A percentile compares a stretch with the other conserved stretches of the same genome.
These are phyloP conservation scores for Linyphia triangularis DNA, from an alignment of 2,888 invertebrate species.

Conservation along the genomic window DNA sequence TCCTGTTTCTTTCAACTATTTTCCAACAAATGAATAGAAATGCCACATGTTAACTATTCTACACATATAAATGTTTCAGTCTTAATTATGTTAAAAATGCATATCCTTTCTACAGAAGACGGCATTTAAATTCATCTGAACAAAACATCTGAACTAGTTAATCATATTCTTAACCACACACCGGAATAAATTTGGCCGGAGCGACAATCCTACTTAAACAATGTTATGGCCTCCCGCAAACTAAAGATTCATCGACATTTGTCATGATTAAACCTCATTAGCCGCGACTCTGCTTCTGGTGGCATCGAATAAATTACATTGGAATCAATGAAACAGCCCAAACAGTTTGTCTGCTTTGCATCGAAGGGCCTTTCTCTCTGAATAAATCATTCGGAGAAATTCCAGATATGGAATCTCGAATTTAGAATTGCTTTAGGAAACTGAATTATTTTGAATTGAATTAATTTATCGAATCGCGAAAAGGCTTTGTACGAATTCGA, in stretches of 20 bases:
- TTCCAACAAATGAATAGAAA: no score
- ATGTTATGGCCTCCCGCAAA: background rate
- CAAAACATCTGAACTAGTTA: background rate
- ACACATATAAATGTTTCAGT: no score
- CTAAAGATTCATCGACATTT: conserved; percentile 35
- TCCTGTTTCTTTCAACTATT: no score
- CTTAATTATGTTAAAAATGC: background rate
- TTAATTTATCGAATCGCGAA: conserved; percentile 34
- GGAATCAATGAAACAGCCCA: conserved; percentile 48
- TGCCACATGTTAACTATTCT: no score
- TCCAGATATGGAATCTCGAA: conserved; percentile 31
- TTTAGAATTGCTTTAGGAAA: conserved; percentile 20
- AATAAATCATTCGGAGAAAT: conserved; percentile 59
- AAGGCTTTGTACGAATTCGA: background rate
- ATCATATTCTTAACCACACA: background rate
- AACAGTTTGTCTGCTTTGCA: conserved; percentile 47
- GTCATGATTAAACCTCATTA: conserved; percentile 58
- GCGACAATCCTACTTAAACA: conserved; percentile 1
- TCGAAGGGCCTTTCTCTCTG: conserved; percentile 35
- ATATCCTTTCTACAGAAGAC: background rate
- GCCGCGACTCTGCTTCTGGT: conserved; percentile 25
- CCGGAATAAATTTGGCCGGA: background rate
- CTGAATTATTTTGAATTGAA: conserved; percentile 59
- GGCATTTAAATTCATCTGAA: background rate
- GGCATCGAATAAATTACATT: conserved; percentile 40